A percentile compares a stretch with the other conserved stretches of the same genome.
Conservation (phyloP, 2,113 vertebrate genomes). For the Tonatia bakeri region DNA sequence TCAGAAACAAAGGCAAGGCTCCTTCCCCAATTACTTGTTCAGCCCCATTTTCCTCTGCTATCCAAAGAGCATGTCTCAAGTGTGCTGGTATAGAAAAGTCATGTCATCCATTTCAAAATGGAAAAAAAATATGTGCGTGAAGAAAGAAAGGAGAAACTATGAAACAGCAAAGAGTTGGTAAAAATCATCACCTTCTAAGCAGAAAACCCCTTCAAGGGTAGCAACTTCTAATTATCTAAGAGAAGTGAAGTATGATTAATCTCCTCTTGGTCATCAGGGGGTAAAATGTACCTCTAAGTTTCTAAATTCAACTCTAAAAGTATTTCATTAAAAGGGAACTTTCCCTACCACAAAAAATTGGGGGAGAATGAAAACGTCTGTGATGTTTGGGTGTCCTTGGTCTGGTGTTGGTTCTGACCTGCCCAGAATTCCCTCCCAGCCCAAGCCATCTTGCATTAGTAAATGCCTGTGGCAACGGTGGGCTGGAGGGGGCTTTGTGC, state of each 20-base stretch:
- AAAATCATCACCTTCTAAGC: not conserved
- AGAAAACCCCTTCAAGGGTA: not conserved
- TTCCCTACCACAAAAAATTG: not conserved
- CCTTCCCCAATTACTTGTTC: not conserved
- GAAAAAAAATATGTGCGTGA: not conserved
- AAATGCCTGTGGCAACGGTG: not conserved
- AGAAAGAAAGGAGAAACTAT: not conserved
- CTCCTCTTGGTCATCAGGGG: not conserved
- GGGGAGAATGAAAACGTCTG: not conserved
- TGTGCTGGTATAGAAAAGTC: not conserved
- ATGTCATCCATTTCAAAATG: not conserved
- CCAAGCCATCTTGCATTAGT: not conserved
- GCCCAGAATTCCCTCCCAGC: not conserved
- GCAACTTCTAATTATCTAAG: not conserved
- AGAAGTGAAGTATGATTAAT: not conserved
- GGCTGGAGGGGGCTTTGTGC: not conserved
- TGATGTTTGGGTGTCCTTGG: not conserved
- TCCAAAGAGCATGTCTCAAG: not conserved
- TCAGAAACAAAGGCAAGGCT: constrained; percentile 7
- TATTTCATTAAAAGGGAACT: not conserved
- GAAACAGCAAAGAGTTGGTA: not conserved
- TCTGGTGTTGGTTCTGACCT: not conserved
- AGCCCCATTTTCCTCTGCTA: not conserved
- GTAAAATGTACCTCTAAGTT: not conserved
- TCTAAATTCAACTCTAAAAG: not conserved